Evolutionary conservation across 2,113 vertebrate genomes (phyloP), one percentile per base, ranked within the genome.

Genomic region (Platichthys flesus): DNA sequence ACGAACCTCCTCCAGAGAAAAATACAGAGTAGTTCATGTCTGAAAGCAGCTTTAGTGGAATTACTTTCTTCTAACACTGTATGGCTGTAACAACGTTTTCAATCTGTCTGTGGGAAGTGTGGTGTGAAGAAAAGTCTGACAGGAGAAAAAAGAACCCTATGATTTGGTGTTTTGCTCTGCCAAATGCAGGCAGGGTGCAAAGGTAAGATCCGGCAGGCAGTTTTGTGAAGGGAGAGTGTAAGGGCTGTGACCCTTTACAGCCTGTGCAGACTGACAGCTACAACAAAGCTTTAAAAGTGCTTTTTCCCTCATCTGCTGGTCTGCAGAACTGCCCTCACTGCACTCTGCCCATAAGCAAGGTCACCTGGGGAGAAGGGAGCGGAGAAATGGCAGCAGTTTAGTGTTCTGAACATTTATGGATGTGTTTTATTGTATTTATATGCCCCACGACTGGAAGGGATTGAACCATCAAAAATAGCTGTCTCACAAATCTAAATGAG

Each of bases 261-360:
- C 67, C 68, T 67, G 65, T 23, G 37, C 59, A 57, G 67, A 74
- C 68, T 75, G 87, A 84, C 76, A 66, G 74, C 42, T 14, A 56
- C 76, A 61, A 63, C 59, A 71, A 60, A 62, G 35, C 76, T 58
- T 74, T 73, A 76, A 72, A 74, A 71, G 52, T 21, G 57, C 71
- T 23, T 67, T 68, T 76, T 76, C 35, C 55, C 78, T 78, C 60
- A 73, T 31, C 61, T 12, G 35, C 54, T 1, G 55, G 12, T 71
- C 82, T 70, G 64, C 23, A 63, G 0, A 56, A 57, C 57, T 65
- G 62, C 67, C 69, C 64, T 64, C 7, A 1, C 62, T 63, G 23
- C 74, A 68, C 76, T 58, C 58, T 57, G 59, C 67, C 73, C 62
- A 61, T 15, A 18, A 84, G 76, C 74, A 84, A 68, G 67, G 84